Evolutionary conservation across 2,113 vertebrate genomes (phyloP).

Genomic region (Conger conger): DNA sequence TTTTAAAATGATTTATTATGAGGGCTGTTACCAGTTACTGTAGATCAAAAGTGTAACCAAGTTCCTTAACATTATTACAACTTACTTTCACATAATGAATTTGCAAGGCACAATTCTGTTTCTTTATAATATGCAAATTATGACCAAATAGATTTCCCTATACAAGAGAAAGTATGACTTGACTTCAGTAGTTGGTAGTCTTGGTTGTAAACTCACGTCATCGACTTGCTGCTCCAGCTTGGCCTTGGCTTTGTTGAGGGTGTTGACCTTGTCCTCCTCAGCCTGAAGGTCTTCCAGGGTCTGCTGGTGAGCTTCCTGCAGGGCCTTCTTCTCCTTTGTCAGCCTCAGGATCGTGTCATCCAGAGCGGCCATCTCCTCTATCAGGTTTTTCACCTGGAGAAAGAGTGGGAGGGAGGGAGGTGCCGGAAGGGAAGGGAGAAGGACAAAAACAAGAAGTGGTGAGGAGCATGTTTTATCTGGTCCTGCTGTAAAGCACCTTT

Average conservation of each 20-base stretch:
- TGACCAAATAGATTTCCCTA: too few species aligned
- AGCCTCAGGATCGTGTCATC: constrained; percentile 85
- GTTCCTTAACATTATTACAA: too few species aligned
- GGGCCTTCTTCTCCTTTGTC: constrained; percentile 88
- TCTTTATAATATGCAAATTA: too few species aligned
- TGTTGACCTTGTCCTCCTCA: constrained; percentile 89
- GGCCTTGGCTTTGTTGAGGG: constrained; percentile 83
- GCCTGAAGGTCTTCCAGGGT: constrained; percentile 88
- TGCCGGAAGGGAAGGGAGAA: neutral
- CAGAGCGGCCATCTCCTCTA: constrained; percentile 87
- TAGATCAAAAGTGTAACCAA: too few species aligned
- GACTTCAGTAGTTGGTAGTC: too few species aligned
- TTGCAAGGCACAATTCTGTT: too few species aligned
- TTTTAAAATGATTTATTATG: too few species aligned
- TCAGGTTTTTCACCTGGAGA: constrained; percentile 87
- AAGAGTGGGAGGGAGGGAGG: neutral
- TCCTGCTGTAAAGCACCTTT: too few species aligned
- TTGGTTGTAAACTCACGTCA: constrained; percentile 77
- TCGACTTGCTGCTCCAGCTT: constrained; percentile 94
- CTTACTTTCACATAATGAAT: too few species aligned
- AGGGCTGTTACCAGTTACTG: too few species aligned
- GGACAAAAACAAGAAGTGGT: neutral
- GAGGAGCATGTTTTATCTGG: neutral
- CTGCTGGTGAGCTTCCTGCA: constrained; percentile 90
- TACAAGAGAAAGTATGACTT: too few species aligned